Evolutionary conservation across 1,140 invertebrate genomes (phyloP).

Genomic region (Leptopilina boulardi): DNA sequence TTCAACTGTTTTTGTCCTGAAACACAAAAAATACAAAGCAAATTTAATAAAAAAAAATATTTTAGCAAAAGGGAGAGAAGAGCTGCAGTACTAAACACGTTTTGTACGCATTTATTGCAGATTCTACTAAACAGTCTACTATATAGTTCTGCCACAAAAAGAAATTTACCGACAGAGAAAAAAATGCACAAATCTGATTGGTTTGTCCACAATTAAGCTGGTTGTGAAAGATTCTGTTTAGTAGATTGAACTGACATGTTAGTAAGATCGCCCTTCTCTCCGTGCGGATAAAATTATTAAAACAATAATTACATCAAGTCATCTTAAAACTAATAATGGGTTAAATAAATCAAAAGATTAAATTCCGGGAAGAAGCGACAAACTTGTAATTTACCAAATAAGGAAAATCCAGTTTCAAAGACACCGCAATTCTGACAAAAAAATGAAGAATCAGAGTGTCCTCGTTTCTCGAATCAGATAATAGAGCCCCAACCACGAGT

Average conservation of each 20-base stretch:
- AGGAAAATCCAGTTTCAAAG: slow-evolving; percentile 28
- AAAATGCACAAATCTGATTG: too few species aligned
- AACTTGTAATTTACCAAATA: slow-evolving; percentile 19
- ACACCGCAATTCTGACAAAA: slow-evolving; percentile 30
- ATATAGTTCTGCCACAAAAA: too few species aligned
- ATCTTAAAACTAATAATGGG: slow-evolving; percentile 15
- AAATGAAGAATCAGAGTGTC: slow-evolving; percentile 38
- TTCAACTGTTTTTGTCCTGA: slow-evolving; percentile 51
- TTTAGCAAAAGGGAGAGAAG: too few species aligned
- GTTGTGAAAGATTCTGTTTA: too few species aligned
- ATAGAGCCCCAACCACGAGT: slow-evolving; percentile 49
- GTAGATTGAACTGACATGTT: too few species aligned
- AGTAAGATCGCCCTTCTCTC: too few species aligned
- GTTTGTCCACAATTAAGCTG: too few species aligned
- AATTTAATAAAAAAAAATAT: too few species aligned
- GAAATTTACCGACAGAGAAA: too few species aligned
- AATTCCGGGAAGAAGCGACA: slow-evolving; percentile 22
- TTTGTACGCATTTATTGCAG: too few species aligned
- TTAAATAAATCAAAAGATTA: slow-evolving; percentile 33
- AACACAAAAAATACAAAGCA: slow-evolving; percentile 42
- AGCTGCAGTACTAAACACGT: too few species aligned
- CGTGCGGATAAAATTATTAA: not conserved
- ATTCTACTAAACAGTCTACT: too few species aligned
- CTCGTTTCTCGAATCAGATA: slow-evolving; percentile 39
- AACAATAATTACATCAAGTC: not conserved